A percentile compares a stretch with the other conserved stretches of the same genome.
phyloP scores from a whole-genome alignment of 2,113 vertebrate genomes.

The Columbina picui region DNA sequence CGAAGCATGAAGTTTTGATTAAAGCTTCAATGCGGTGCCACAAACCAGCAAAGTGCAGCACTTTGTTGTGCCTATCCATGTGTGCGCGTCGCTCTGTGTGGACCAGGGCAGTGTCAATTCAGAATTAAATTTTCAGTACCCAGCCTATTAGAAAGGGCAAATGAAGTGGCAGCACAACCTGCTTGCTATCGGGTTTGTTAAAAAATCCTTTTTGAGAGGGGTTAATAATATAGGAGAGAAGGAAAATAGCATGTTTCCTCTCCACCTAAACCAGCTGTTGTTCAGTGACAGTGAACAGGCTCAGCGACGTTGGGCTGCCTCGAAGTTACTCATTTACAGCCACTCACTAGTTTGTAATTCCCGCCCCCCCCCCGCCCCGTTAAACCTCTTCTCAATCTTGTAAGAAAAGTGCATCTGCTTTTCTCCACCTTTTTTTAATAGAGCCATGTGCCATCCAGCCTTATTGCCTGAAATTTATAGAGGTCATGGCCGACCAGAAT shows the following conservation, averaged over 20 bases:
- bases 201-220: neutral
- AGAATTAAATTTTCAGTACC: neutral
- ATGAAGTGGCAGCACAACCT: neutral
- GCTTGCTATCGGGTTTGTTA: neutral
- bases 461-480: slow-evolving; percentile 33
- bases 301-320: neutral
- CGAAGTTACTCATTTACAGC: neutral
- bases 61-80: neutral
- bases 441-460: neutral
- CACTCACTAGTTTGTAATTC: neutral
- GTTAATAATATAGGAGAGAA: neutral
- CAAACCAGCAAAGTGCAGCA: neutral
- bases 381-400: neutral
- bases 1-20: neutral
- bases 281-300: neutral
- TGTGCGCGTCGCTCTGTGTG: neutral
- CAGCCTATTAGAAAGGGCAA: neutral
- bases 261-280: neutral
- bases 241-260: neutral
- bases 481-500: neutral
- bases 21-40: neutral
- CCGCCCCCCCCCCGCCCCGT: fast-evolving
- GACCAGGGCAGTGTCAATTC: neutral
- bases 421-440: neutral
- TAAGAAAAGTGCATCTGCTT: neutral